Base-by-base conservation (phyloP, 2,797 vertebrate species). In the Periparus ater region DNA sequence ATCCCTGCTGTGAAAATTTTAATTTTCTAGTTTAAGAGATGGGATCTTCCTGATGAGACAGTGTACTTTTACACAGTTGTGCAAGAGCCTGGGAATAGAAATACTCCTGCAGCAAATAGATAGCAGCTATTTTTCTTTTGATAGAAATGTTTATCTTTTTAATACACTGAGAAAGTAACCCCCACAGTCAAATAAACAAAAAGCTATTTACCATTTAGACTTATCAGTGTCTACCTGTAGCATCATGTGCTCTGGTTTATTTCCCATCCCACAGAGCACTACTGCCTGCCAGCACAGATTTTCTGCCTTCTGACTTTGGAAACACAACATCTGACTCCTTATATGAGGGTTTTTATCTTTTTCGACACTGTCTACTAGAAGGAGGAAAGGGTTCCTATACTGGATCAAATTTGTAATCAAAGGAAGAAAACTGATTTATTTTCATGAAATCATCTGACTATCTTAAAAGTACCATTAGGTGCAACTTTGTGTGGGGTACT, bases 171-270 rank as follows among this genome's bases (percentile, higher is more conserved):
- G 54, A 34, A 88, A 91, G 36, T 91, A 95, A 94, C 66, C 76
- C 66, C 48, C 47, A 32, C 82, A 91, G 91, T 62, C 68, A 95
- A 85, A 89, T 80, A 93, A 93, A 93, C 84, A 96, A 93, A 85
- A 91, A 93, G 27, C 20, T 81, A 40, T 89, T 95, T 94, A 70
- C 54, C 51, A 11, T 85, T 92, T 70, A 78, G 73, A 81, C 48
- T 95, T 96, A 93, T 89, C 91, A 63, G 34, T 81, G 66, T 70
- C 94, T 88, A 93, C 95, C 87, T 89, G 63, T 44, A 81, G 47
- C 23, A 38, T 54, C 50, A 50, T 4, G 4, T 62, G 54, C 44
- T 54, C 21, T 29, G 32, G 10, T 89, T 93, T 79, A 58, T 91
- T 95, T 79, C 21, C 36, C 11, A 29, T 81, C 58, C n/a, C n/a